Evolutionary conservation across 2,888 invertebrate genomes (phyloP).

Genomic region (Ichneumoninae sp.): DNA sequence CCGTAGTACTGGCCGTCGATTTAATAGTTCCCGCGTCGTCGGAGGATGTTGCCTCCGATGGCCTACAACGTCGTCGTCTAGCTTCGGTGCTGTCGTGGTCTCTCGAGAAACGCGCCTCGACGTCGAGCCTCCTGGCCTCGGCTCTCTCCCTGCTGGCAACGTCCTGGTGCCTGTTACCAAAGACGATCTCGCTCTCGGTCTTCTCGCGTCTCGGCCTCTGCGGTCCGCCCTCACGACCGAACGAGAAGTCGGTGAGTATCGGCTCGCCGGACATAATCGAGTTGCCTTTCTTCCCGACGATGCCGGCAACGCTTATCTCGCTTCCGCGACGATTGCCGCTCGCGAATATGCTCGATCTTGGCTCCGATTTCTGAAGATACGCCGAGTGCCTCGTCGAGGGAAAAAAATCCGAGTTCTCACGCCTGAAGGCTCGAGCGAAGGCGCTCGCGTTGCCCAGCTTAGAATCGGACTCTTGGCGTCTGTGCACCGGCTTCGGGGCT

Average conservation of each 20-base stretch:
- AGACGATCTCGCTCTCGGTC: constrained; percentile 94
- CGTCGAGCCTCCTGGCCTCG: constrained; percentile 84
- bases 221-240: constrained; percentile 84
- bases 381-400: constrained; percentile 92
- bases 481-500: constrained; percentile 85
- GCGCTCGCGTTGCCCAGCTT: constrained; percentile 87
- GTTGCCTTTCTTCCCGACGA: constrained; percentile 84
- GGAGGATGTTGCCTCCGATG: constrained; percentile 80
- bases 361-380: constrained; percentile 87
- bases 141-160: constrained; percentile 81
- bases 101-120: constrained; percentile 77
- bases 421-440: constrained; percentile 91
- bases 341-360: constrained; percentile 84
- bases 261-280: constrained; percentile 87
- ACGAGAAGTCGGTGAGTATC: constrained; percentile 89
- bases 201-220: constrained; percentile 91
- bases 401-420: constrained; percentile 94
- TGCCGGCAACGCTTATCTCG: constrained; percentile 84
- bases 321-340: constrained; percentile 89
- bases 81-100: constrained; percentile 76
- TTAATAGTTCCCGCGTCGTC: constrained; percentile 81
- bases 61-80: constrained; percentile 84
- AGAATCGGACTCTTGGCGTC: constrained; percentile 90
- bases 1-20: constrained; percentile 82
- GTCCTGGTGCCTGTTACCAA: constrained; percentile 87